Base-by-base conservation (phyloP, 1,140 invertebrate genomes). In the Heterodera schachtii region DNA sequence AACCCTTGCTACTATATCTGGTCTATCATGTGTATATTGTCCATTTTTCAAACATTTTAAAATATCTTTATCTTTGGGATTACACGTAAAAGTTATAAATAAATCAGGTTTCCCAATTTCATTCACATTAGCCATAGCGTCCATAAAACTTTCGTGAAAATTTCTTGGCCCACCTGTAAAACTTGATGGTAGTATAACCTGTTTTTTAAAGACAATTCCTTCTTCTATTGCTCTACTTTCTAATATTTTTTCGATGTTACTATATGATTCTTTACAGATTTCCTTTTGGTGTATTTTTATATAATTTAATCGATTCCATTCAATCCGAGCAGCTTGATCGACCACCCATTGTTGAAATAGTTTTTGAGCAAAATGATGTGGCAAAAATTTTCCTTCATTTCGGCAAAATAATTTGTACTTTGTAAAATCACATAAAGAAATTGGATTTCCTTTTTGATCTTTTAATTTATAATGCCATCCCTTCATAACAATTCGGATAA, bases 341-440 rank as follows among this genome's bases (percentile, higher is more conserved):
- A 80, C 79, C 43, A 77, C 13, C 79, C 75, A 80, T 31, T 80
- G 79, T 46, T 80, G 79, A 80, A 80, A 81, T 44, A 80, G 21
- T 66, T 80, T 80, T 3, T 11, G 2, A 19, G 19, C 80, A 80
- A 3, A 80, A 64, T 71, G 66, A 8, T 41, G 41, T 3, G 79
- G 73, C 1, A 47, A 3, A 80, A 80, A 81, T 43, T 60, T 9
- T 52, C 64, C 44, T 60, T 80, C 41, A 52, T 49, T 80, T 78
- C 52, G 52, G 3, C 16, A 11, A 80, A 4, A 41, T 16, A 80
- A 80, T 41, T 47, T 7, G 41, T 41, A 80, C 13, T 69, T 80
- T 31, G 47, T 67, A 80, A 78, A 80, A 41, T 80, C 73, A 46
- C 66, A 64, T 31, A 79, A 9, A 43, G 79, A 74, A 67, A 57